Base-by-base conservation (phyloP, 2,888 invertebrate genomes). In the Clistopyga incitator region DNA sequence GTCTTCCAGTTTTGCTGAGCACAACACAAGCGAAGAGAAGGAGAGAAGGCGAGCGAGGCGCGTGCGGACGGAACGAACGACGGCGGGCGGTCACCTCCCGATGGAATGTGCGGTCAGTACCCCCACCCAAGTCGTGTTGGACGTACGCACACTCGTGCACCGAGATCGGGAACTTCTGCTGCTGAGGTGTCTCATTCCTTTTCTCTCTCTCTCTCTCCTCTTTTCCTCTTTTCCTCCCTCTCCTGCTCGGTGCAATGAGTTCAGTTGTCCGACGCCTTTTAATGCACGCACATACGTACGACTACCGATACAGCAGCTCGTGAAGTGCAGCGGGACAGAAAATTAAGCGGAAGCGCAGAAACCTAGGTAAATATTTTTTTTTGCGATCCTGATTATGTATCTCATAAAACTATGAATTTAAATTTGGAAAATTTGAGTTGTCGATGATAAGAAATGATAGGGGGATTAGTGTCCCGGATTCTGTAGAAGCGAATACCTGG, bases 71-170 rank as follows among this genome's bases (percentile, higher is more conserved):
- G 59, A 81, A 78, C 25, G 65, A 78, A 71, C 34, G 78, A 42
- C 70, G 67, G 70, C 70, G 84, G 89, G 86, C 88, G 89, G 90
- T 89, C 90, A 88, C 88, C 47, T 90, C 85, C 85, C 86, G 86
- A 84, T 89, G 90, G 90, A 90, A 90, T 90, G 88, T 86, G 89
- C 90, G 90, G 90, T 90, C 90, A 89, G 90, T 88, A 90, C 88
- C 88, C 84, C 90, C 88, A 86, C 84, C 86, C 85, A 64, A 76
- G 78, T 65, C 76, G 77, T 68, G 81, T 77, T 34, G 42, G 18
- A 54, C 59, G 50, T 67, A 45, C 10, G 64, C 61, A 61, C 34
- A 34, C 64, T 20, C 13, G 18, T 38, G 38, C 79, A 47, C n/a
- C 34, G 67, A 71, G 29, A 23, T 75, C 71, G 59, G 70, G 83